Evolutionary conservation across 2,113 vertebrate species (phyloP).

Genomic region (Calypte anna): DNA sequence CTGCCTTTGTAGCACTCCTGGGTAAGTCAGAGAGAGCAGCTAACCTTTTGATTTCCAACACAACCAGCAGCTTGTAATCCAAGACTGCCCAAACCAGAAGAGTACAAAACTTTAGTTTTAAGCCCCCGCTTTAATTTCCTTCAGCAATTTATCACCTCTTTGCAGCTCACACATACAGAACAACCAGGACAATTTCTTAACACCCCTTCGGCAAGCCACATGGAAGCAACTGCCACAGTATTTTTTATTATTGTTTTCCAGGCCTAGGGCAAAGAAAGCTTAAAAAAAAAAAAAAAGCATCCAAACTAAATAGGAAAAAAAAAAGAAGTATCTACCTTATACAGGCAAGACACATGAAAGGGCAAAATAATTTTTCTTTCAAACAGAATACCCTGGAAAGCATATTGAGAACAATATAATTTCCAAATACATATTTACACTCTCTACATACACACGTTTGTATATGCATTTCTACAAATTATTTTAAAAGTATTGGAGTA

Average conservation of each 20-base stretch:
- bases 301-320: slow-evolving; percentile 15
- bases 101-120: slow-evolving; percentile 53
- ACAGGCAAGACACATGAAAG: slow-evolving; percentile 34
- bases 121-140: slow-evolving; percentile 77
- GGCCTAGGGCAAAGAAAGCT: slow-evolving; percentile 67
- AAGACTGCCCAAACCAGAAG: slow-evolving; percentile 21
- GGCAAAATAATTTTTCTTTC: not conserved
- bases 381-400: not conserved
- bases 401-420: not conserved
- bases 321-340: not conserved
- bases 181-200: slow-evolving; percentile 77
- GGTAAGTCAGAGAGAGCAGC: slow-evolving; percentile 28
- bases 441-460: not conserved
- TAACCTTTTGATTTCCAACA: slow-evolving; percentile 65
- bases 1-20: slow-evolving; percentile 11
- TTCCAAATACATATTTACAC: not conserved
- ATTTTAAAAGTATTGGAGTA: not conserved
- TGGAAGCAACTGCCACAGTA: slow-evolving; percentile 59
- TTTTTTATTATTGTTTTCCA: slow-evolving; percentile 72
- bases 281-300: slow-evolving; percentile 48
- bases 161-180: slow-evolving; percentile 77
- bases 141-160: slow-evolving; percentile 83
- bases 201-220: slow-evolving; percentile 75
- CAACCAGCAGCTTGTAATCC: slow-evolving; percentile 41
- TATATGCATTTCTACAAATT: not conserved